These are phyloP conservation scores for Peromyscus eremicus DNA, from an alignment of 2,797 vertebrate species.

Conservation along the genomic window DNA sequence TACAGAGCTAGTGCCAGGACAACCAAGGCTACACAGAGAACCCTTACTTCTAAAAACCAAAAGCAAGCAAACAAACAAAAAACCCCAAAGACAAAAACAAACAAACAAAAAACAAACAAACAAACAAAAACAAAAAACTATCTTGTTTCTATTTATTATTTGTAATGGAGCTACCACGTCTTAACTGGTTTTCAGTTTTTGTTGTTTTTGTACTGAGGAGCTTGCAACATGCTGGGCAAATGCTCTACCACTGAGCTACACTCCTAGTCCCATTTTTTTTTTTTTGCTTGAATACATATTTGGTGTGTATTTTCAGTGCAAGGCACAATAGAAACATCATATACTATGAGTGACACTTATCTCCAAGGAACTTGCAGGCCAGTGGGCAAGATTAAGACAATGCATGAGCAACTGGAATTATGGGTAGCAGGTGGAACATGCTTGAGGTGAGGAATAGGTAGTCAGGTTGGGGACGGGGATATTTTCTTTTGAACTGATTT, in stretches of 20 bases:
- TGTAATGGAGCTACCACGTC: constrained; percentile 43
- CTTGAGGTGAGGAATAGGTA: not conserved
- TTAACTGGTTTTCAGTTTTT: not conserved
- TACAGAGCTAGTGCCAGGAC: not conserved
- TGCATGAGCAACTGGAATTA: not conserved
- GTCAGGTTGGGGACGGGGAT: not conserved
- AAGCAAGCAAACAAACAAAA: not conserved
- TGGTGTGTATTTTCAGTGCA: not conserved
- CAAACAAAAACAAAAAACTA: not conserved
- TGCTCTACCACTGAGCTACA: not conserved
- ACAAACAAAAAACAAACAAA: too few relatives aligned
- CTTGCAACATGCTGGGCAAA: not conserved
- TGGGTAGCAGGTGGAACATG: not conserved
- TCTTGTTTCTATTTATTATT: constrained; percentile 67
- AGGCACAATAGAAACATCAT: not conserved
- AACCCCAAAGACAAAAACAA: too few relatives aligned
- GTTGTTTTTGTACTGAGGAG: not conserved
- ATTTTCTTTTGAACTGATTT: constrained; percentile 43
- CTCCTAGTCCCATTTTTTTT: not conserved
- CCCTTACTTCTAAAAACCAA: not conserved
- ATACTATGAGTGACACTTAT: not conserved
- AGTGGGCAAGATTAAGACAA: not conserved
- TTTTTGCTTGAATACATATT: constrained; percentile 5
- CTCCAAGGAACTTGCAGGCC: not conserved
- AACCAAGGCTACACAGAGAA: not conserved